phyloP scores from a whole-genome alignment of 2,113 vertebrate species.

The Myocastor coypus region DNA sequence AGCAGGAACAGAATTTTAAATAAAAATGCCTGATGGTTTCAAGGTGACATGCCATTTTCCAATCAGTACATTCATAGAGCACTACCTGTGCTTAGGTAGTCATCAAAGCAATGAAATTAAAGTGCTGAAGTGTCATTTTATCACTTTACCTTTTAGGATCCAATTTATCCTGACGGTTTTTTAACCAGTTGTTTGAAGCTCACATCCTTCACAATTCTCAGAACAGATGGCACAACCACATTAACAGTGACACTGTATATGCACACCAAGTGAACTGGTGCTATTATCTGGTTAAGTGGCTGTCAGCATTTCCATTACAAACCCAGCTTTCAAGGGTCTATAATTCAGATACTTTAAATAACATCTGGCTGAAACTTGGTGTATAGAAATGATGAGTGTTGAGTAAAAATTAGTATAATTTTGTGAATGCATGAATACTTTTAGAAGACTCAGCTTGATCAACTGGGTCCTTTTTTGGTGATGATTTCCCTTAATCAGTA shows the following conservation, averaged over 20 bases:
- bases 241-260: conserved; percentile 81
- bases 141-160: conserved; percentile 75
- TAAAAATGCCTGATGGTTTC: conserved; percentile 66
- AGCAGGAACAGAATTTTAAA: conserved; percentile 55
- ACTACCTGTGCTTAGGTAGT: conserved; percentile 18
- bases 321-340: conserved; percentile 80
- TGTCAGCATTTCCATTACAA: conserved; percentile 84
- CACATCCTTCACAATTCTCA: conserved; percentile 77
- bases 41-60: conserved; percentile 72
- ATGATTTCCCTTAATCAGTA: conserved; percentile 65
- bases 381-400: conserved; percentile 79
- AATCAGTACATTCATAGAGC: conserved; percentile 45
- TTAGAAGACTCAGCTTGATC: conserved; percentile 78
- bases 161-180: conserved; percentile 73
- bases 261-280: conserved; percentile 76
- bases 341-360: conserved; percentile 80
- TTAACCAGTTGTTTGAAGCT: conserved; percentile 65
- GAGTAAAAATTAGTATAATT: conserved; percentile 82
- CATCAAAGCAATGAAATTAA: conserved; percentile 62
- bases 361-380: conserved; percentile 82
- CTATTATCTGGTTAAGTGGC: conserved; percentile 82
- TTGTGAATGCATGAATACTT: conserved; percentile 77
- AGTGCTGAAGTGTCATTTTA: conserved; percentile 71
- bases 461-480: conserved; percentile 56
- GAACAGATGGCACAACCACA: conserved; percentile 83